Evolutionary conservation across 2,113 vertebrate genomes (phyloP), one percentile per base, ranked within the genome.

Genomic region (Clarias batrachus): DNA sequence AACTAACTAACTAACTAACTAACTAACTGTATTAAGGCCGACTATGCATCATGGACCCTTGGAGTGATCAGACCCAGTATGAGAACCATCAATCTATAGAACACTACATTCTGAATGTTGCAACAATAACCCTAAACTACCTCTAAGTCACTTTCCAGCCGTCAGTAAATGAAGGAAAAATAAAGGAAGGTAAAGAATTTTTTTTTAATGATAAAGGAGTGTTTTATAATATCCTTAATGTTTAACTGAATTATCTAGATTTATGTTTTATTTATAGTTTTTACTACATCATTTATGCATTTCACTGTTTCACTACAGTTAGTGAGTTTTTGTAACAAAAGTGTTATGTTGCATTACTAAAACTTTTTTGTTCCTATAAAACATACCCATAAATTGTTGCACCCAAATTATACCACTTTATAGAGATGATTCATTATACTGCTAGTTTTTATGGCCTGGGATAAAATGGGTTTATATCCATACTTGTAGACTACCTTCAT

Each of bases 361-460:
- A 30, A 21, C 19, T 33, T 33, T 33, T 33, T 33, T 1, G 14
- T 23, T 52, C 48, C 21, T 74, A 17, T 17, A 79, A 4, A 62
- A 62, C 57, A 62, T 62, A 25, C 57, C 57, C 19, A 62, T 62
- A 62, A 41, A 81, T 41, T n/a, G 7, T 70, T 76, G 30, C 0
- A 6, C 30, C 54, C 60, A 4, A 41, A 73, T 19, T 33, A 11
- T 3, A 4, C 23, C 2, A 54, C 21, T 3, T 30, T 7, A 63
- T 57, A 81, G 30, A 73, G n/a, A 71, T 27, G 59, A 79, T 59
- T 57, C 25, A 76, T 56, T 71, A 25, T 78, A 37, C 1, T 16
- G 10, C 6, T 62, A 41, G 37, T 25, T 87, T 87, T 89, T 87
- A 84, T 81, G n/a, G 19, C 41, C 74, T 73, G 54, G 10, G 37